These are phyloP conservation scores for Rhagonycha fulva DNA, from an alignment of 2,888 invertebrate genomes.

Conservation along the genomic window DNA sequence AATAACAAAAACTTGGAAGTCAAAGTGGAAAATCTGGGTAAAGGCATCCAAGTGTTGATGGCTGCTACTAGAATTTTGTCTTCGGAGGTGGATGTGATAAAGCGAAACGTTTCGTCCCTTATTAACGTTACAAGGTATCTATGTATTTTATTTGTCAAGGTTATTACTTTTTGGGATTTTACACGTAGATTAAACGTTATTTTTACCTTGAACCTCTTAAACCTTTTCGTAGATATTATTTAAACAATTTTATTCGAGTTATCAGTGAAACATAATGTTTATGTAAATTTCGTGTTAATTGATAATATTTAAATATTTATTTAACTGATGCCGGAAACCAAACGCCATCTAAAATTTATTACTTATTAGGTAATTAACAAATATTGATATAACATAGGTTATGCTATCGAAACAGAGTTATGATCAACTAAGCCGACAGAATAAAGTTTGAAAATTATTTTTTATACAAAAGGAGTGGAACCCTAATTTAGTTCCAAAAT, in stretches of 20 bases:
- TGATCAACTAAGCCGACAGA: no score
- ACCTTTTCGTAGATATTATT: neutral
- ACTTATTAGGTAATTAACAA: no score
- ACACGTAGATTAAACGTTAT: neutral
- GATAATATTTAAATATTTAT: neutral
- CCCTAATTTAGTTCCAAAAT: no score
- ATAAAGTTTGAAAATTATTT: no score
- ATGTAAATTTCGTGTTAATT: neutral
- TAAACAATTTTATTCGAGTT: no score
- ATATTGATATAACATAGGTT: no score
- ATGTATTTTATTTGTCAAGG: constrained; percentile 8
- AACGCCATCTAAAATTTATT: no score
- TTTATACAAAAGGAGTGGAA: no score
- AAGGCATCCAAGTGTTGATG: constrained; percentile 40
- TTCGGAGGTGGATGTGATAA: constrained; percentile 36
- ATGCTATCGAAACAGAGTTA: no score
- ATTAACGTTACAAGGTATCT: constrained; percentile 36
- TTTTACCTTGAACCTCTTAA: neutral
- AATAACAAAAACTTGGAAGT: constrained; percentile 22
- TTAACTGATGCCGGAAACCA: neutral
- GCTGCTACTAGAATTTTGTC: constrained; percentile 36
- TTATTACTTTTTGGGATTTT: neutral
- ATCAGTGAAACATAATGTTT: neutral
- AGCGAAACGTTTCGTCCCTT: constrained; percentile 36
- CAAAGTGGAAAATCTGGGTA: constrained; percentile 36